Conservation (phyloP, 2,797 vertebrate species). For the Ataeniobius toweri region DNA sequence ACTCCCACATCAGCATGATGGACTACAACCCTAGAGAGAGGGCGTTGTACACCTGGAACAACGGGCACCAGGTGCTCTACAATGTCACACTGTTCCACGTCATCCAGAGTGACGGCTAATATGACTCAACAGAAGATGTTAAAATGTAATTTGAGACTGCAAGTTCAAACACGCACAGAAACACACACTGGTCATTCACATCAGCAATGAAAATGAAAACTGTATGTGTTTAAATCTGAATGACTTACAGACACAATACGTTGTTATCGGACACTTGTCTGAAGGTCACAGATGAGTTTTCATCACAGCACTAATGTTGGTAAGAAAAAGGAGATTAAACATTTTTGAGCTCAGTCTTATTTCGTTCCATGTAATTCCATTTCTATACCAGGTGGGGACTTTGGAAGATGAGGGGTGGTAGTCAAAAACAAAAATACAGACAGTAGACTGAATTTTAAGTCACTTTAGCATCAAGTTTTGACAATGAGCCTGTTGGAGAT, state of each 20-base stretch:
- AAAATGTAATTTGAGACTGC: conserved; percentile 2
- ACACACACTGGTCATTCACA: conserved; percentile 20
- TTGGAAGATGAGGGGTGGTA: conserved; percentile 30
- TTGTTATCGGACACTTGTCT: conserved; percentile 40
- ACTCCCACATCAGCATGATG: conserved; percentile 99
- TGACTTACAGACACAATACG: conserved; percentile 47
- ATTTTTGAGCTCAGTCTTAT: conserved; percentile 51
- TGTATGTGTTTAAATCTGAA: conserved; percentile 49
- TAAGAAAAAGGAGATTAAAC: conserved; percentile 22
- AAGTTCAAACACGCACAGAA: conserved; percentile 5
- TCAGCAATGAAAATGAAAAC: conserved; percentile 27
- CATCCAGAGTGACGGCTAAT: conserved; percentile 80
- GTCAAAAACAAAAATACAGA: conserved; percentile 17
- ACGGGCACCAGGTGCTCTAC: conserved; percentile 96
- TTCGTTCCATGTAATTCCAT: conserved; percentile 54
- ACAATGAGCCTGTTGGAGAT: conserved; percentile 16
- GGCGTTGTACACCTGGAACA: conserved; percentile 97
- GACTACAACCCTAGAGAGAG: conserved; percentile 96
- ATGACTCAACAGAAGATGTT: background rate
- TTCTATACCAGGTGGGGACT: conserved; percentile 48
- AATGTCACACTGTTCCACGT: conserved; percentile 95
- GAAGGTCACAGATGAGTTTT: conserved; percentile 51
- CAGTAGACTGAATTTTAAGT: conserved; percentile 40
- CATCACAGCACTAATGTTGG: conserved; percentile 21
- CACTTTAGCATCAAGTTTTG: conserved; percentile 15